These are phyloP conservation scores for Dysidea cf. avara DNA, from an alignment of 37 sponge, comb jelly and placozoan species.

Conservation along the genomic window DNA sequence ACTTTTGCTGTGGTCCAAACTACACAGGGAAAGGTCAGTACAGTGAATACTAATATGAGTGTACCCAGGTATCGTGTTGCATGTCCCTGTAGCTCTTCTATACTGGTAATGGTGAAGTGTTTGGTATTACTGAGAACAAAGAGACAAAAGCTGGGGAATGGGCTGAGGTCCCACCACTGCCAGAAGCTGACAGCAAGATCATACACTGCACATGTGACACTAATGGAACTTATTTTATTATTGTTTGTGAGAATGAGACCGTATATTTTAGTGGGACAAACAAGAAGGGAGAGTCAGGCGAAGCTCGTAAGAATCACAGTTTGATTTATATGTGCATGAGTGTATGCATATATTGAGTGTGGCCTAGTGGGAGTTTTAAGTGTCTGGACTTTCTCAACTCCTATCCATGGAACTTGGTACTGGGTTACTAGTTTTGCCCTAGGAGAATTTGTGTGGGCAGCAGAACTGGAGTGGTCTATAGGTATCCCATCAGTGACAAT, in stretches of 20 bases:
- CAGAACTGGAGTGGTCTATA: no score
- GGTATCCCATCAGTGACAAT: no score
- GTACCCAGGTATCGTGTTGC: background rate
- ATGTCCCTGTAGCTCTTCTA: constrained; percentile 46
- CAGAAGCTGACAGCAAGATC: constrained; percentile 60
- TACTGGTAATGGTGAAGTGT: constrained; percentile 58
- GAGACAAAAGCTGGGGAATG: constrained; percentile 65
- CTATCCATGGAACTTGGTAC: no score
- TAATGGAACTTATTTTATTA: constrained; percentile 43
- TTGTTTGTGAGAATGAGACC: constrained; percentile 71
- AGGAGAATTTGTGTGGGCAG: no score
- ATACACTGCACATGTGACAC: constrained; percentile 51
- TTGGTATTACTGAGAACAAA: constrained; percentile 45
- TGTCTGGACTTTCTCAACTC: no score
- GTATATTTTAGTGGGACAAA: constrained; percentile 76
- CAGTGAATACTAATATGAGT: background rate
- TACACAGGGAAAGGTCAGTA: constrained; percentile 62
- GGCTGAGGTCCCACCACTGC: constrained; percentile 44
- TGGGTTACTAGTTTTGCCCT: no score
- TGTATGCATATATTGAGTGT: no score
- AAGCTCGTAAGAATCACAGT: constrained; percentile 52
- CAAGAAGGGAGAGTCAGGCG: constrained; percentile 77
- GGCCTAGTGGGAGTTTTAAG: no score
- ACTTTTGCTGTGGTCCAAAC: constrained; percentile 59
- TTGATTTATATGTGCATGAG: no score